Base-by-base conservation (phyloP, 2,113 vertebrate genomes). In the Buteo buteo region DNA sequence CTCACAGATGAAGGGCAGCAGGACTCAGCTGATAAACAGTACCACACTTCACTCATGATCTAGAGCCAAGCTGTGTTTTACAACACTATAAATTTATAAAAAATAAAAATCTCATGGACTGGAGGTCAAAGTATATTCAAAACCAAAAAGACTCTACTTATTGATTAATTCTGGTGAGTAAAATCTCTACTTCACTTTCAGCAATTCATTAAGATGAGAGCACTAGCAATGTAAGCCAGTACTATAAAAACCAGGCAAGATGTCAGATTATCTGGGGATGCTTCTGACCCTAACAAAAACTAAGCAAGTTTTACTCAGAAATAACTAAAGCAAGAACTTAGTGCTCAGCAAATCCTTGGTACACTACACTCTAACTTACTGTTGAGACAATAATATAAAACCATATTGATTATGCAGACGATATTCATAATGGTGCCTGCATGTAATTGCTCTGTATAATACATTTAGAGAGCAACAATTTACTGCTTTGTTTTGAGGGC, bases 391-490 rank as follows among this genome's bases (percentile, higher is more conserved):
- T 77, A 92, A 25, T 69, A 76, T 65, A 92, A 94, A 86, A 40
- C 16, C 69, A 57, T 76, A 94, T 82, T 2, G 57, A 84, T 92
- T 92, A 96, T 90, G 88, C 65, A 86, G 67, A 94, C 83, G 7
- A 92, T 91, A 92, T 79, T 94, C 91, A 92, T 89, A 94, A 87
- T 31, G 17, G 44, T 79, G 16, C 34, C 59, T 92, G 77, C 49
- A 57, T 65, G 34, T 79, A 88, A 92, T 79, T 86, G 34, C 16
- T 88, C 34, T 38, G 22, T 82, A n/a, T 40, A 92, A 94, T 85
- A 92, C 82, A 92, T 76, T 73, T 49, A 50, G 83, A 32, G 22
- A 92, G 44, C 55, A 84, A 88, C 52, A 88, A 86, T 92, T 79
- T 71, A 67, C 21, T 86, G 57, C 57, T 94, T 91, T 94, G 57